These are phyloP conservation scores for Oreochromis spilurus DNA, from an alignment of 2,113 vertebrate species.

Conservation along the genomic window DNA sequence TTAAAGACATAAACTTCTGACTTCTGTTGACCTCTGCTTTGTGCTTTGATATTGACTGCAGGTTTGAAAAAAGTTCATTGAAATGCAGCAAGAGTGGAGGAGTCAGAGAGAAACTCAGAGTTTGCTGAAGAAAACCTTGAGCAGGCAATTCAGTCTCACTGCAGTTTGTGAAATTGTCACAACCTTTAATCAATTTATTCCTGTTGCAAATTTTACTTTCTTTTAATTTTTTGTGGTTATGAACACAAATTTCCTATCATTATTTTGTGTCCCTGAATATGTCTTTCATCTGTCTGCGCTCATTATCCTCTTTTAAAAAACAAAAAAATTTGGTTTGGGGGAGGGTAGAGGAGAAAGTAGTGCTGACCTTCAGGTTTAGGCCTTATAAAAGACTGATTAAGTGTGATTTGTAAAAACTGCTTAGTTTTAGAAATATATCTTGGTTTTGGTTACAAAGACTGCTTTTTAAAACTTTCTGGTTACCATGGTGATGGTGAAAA, in stretches of 20 bases:
- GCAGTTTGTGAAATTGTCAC: background rate
- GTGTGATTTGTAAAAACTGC: background rate
- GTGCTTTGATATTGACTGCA: background rate
- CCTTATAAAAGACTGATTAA: background rate
- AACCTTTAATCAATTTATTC: background rate
- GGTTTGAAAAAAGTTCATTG: background rate
- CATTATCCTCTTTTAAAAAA: background rate
- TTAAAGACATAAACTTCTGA: background rate
- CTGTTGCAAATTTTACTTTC: accelerated
- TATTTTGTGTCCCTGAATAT: background rate
- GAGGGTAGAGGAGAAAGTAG: background rate
- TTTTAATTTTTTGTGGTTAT: background rate
- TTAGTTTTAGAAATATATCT: background rate
- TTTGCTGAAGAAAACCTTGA: background rate
- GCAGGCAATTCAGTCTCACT: background rate
- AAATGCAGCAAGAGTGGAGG: background rate
- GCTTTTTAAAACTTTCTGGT: background rate
- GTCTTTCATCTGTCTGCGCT: accelerated
- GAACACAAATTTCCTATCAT: background rate
- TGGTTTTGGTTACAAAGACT: background rate
- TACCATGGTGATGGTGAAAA: background rate
- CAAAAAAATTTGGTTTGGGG: accelerated
- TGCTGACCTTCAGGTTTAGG: background rate
- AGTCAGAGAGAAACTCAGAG: background rate
- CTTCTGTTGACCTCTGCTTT: background rate